Evolutionary conservation across 2,888 invertebrate species (phyloP).

Genomic region (Trachelus iudaicus): DNA sequence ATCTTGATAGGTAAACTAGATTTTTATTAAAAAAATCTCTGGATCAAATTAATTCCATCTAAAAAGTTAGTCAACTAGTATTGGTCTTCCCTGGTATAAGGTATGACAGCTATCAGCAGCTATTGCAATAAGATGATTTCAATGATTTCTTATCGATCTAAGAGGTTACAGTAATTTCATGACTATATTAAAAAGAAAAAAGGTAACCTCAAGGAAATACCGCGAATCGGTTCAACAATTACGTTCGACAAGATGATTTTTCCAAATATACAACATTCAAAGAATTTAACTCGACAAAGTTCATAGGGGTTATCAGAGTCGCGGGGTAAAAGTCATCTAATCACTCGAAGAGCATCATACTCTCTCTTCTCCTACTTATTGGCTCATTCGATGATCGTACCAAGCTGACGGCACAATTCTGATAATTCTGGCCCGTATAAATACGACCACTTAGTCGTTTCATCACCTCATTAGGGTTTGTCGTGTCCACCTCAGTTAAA

Average conservation of each 20-base stretch:
- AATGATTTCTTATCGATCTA: not conserved
- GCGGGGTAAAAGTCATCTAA: conserved; percentile 55
- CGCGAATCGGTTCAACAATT: not conserved
- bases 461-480: conserved; percentile 35
- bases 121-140: not conserved
- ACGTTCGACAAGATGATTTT: conserved; percentile 11
- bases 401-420: conserved; percentile 21
- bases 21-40: no score
- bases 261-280: conserved; percentile 24
- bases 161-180: not conserved
- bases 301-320: conserved; percentile 49
- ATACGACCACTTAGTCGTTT: conserved; percentile 44
- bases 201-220: conserved; percentile 2
- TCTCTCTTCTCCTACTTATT: conserved; percentile 36
- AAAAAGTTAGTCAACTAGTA: no score
- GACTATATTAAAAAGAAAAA: conserved; percentile 3
- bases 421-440: conserved; percentile 50
- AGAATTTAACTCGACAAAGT: conserved; percentile 30
- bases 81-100: not conserved
- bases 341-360: conserved; percentile 26
- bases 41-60: no score
- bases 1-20: no score
- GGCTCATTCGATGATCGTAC: conserved; percentile 37
- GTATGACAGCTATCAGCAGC: not conserved
- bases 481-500: not conserved